Evolutionary conservation across 1,140 invertebrate genomes (phyloP), one percentile per base, ranked within the genome.

Genomic region (Diorhabda carinulata): DNA sequence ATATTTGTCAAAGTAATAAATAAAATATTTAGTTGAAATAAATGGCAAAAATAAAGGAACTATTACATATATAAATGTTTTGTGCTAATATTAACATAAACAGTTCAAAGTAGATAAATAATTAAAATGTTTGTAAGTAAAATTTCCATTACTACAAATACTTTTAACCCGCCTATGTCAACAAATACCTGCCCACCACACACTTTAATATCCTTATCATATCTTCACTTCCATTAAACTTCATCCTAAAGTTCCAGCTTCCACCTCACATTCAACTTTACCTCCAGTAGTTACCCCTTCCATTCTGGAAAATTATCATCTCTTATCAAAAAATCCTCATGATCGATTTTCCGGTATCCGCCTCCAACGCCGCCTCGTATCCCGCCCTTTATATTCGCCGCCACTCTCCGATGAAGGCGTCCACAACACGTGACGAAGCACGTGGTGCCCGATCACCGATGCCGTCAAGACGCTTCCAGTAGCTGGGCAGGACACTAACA

Each of bases 381-480:
- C 65, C 73, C 78, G 78, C 78, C 78, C 71, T 70, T 61, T 47
- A 74, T 76, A 77, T 75, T 77, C 66, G 69, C 41, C 67, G 57
- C 60, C 8, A 60, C 65, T 68, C 73, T 74, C 47, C 71, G 77
- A 62, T 73, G 72, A 69, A 72, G 76, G 74, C 78, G 75, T 75
- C 70, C 67, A 69, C 56, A 40, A 64, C 78, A 79, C 77, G 78
- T 79, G 78, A 78, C 73, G 68, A 68, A 56, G 63, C 72, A 73
- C 72, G 72, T 73, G 72, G 69, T 66, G 56, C 10, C n/a, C 64
- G 64, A 58, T 70, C 70, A 64, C 66, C 64, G 66, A 60, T 68
- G 62, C 57, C 60, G 68, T 71, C 71, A 61, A 61, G 71, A 69
- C 72, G 71, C 73, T 69, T 73, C 74, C 74, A 70, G 65, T 71